Percentiles rank a stretch among this genome's conserved stretches.
These are phyloP conservation scores for Trachops cirrhosus DNA, from an alignment of 2,797 vertebrate species.

Conservation along the genomic window DNA sequence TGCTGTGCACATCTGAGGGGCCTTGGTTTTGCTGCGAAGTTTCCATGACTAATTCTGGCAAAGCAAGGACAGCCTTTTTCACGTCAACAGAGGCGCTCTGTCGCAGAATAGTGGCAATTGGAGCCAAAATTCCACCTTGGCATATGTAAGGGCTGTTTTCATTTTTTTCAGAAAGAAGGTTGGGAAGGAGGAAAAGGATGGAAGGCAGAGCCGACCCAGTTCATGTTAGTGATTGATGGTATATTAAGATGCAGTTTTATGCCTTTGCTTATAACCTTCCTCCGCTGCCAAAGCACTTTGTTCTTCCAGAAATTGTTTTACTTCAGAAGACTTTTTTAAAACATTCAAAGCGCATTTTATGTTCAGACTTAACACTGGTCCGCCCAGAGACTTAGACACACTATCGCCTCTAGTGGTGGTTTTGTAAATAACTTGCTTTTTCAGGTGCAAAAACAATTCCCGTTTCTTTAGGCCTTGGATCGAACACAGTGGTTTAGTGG, in stretches of 20 bases:
- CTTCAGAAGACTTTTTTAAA: conserved; percentile 32
- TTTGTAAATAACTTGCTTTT: conserved; percentile 39
- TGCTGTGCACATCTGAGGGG: not conserved
- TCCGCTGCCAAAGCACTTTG: not conserved
- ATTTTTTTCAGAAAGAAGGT: not conserved
- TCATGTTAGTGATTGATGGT: not conserved
- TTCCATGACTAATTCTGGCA: conserved; percentile 69
- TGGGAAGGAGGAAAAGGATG: conserved; percentile 11
- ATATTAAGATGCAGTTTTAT: conserved; percentile 39
- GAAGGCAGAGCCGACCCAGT: not conserved
- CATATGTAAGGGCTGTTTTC: not conserved
- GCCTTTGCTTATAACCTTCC: conserved; percentile 36
- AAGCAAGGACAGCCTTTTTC: conserved; percentile 40
- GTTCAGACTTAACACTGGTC: not conserved
- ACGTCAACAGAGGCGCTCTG: not conserved
- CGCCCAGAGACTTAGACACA: fast-evolving
- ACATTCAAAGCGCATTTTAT: conserved; percentile 34
- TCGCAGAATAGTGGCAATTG: conserved; percentile 24
- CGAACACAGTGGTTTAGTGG: not conserved
- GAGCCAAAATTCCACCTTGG: conserved; percentile 60
- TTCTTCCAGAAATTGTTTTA: conserved; percentile 49
- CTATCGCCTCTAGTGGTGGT: not conserved
- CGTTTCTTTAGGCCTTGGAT: conserved; percentile 9
- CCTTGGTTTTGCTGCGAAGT: conserved; percentile 52
- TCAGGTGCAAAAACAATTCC: conserved; percentile 19